phyloP scores from a whole-genome alignment of 2,888 invertebrate genomes.

The Oscheius myriophilus region DNA sequence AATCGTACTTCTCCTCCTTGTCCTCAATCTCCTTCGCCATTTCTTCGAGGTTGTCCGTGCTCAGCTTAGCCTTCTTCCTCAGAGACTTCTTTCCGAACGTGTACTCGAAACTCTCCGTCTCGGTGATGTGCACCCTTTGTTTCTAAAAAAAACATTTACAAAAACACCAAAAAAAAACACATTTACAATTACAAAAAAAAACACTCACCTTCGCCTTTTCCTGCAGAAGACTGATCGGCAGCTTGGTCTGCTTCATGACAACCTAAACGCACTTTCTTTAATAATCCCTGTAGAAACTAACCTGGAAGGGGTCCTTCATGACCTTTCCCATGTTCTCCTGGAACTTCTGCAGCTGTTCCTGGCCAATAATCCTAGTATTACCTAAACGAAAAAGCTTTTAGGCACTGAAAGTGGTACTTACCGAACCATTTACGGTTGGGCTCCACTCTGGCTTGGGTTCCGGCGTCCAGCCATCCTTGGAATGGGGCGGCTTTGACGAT shows the following conservation, averaged over 20 bases:
- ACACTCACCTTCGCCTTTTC: slow-evolving; percentile 78
- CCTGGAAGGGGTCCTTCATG: slow-evolving; percentile 93
- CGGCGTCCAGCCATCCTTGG: slow-evolving; percentile 87
- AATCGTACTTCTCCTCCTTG: slow-evolving; percentile 82
- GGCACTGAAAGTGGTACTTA: slow-evolving; percentile 54
- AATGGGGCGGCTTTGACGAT: slow-evolving; percentile 94
- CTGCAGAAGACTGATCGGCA: slow-evolving; percentile 91
- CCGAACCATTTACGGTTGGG: slow-evolving; percentile 99
- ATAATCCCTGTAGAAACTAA: background rate
- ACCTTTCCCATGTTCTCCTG: slow-evolving; percentile 93
- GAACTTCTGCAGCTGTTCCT: slow-evolving; percentile 77
- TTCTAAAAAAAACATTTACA: slow-evolving; percentile 75
- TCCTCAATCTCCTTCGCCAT: slow-evolving; percentile 81
- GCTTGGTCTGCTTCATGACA: slow-evolving; percentile 91
- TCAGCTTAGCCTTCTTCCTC: slow-evolving; percentile 85
- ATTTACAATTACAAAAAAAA: slow-evolving; percentile 1
- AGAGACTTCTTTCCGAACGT: slow-evolving; percentile 94
- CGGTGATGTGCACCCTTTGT: slow-evolving; percentile 89
- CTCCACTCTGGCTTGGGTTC: slow-evolving; percentile 91
- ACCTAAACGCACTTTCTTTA: slow-evolving; percentile 71
- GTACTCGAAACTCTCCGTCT: slow-evolving; percentile 90
- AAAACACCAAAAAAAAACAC: background rate
- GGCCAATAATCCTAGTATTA: slow-evolving; percentile 94
- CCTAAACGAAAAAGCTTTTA: slow-evolving; percentile 66
- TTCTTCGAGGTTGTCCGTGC: slow-evolving; percentile 79